Percentiles rank a stretch among this genome's conserved stretches.
phyloP scores from a whole-genome alignment of 1,140 invertebrate species.

The Drosophila pallidifrons region DNA sequence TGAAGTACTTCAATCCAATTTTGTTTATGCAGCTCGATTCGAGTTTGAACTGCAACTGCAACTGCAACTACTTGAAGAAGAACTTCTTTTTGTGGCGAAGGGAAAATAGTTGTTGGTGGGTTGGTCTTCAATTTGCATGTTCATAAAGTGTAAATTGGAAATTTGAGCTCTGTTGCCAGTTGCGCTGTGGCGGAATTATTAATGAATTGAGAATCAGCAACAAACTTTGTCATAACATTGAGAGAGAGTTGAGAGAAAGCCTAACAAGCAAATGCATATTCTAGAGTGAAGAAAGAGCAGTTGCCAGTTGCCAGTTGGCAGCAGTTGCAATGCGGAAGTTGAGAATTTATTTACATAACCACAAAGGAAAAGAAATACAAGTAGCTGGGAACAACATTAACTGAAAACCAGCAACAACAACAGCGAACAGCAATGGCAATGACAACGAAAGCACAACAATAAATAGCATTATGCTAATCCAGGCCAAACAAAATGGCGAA shows the following conservation, averaged over 20 bases:
- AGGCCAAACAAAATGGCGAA: slow-evolving; percentile 75
- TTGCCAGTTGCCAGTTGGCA: background rate
- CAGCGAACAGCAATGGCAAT: slow-evolving; percentile 36
- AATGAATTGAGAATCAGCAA: slow-evolving; percentile 58
- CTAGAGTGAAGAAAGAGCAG: slow-evolving; percentile 1
- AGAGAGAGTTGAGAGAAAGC: slow-evolving; percentile 16
- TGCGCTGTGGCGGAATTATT: slow-evolving; percentile 47
- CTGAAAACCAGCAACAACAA: slow-evolving; percentile 50
- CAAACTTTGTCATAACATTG: slow-evolving; percentile 48
- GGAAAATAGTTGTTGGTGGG: slow-evolving; percentile 23
- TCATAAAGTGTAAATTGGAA: slow-evolving; percentile 62
- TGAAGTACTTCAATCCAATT: slow-evolving; percentile 56
- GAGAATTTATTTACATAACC: slow-evolving; percentile 62
- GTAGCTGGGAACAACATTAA: slow-evolving; percentile 69
- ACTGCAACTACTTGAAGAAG: slow-evolving; percentile 23
- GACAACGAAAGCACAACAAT: slow-evolving; percentile 77
- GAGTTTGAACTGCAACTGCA: slow-evolving; percentile 30
- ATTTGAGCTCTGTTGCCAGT: slow-evolving; percentile 49
- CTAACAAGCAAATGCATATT: slow-evolving; percentile 41
- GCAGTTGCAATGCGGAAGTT: slow-evolving; percentile 59
- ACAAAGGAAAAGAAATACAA: slow-evolving; percentile 55
- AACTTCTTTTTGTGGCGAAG: slow-evolving; percentile 3
- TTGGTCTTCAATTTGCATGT: slow-evolving; percentile 54
- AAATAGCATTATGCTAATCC: slow-evolving; percentile 81
- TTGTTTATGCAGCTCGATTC: slow-evolving; percentile 46